Evolutionary conservation across 2,113 vertebrate genomes (phyloP), one percentile per base, ranked within the genome.

Genomic region (Siphamia tubifer): DNA sequence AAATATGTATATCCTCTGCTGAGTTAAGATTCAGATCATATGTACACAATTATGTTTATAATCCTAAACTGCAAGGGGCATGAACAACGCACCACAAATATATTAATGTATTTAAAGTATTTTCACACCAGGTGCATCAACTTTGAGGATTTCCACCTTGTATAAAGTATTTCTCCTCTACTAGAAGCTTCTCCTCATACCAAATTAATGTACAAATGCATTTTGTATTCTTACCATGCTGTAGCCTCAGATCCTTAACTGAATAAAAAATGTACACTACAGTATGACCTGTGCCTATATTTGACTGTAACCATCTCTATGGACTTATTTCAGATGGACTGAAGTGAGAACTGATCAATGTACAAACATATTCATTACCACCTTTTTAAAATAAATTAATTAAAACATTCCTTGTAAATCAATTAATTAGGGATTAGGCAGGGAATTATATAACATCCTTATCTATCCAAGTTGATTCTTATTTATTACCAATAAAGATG

Each of bases 81-180:
- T 39, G 1, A 16, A 20, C 6, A 48, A 19, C 4, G 36, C 15
- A 20, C 12, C 28, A 35, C 25, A 15, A 4, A 24, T 19, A 17
- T 27, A n/a, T n/a, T n/a, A n/a, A n/a, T n/a, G n/a, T n/a, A n/a
- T n/a, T n/a, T n/a, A n/a, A n/a, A n/a, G n/a, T n/a, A n/a, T n/a
- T n/a, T n/a, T n/a, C n/a, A n/a, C n/a, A 56, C 21, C 30, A 20
- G 35, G 35, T 52, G 31, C 11, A 34, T 43, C 28, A 51, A 16
- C 20, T 32, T 21, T 17, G 27, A 16, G 15, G 17, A 2, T 7
- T 8, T 54, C 52, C 35, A 66, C 67, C 4, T 69, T 74, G 74
- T 58, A 78, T 58, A 57, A 39, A 75, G 64, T 32, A 36, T 58
- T 25, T 58, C 35, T 72, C 32, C 19, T 4, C 42, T 27, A 35